Percentiles rank a stretch among this genome's conserved stretches.
Evolutionary conservation across 2,797 vertebrate species (phyloP).

Genomic region (Otus scops): DNA sequence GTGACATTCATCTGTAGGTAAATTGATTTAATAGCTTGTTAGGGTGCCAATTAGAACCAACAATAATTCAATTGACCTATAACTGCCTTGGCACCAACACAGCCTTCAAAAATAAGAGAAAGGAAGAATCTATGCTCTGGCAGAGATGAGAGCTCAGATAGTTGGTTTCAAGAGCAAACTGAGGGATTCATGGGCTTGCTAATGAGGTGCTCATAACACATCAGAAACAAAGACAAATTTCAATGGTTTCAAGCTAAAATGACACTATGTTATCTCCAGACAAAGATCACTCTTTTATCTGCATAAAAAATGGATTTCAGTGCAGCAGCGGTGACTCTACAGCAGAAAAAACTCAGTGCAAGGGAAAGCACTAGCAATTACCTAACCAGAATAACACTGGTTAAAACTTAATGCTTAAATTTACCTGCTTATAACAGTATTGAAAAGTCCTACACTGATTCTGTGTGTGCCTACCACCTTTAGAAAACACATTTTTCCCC

Average conservation of each 20-base stretch:
- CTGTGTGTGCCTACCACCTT: neutral
- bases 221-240: conserved; percentile 59
- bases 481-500: neutral
- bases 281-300: conserved; percentile 55
- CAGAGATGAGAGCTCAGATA: conserved; percentile 48
- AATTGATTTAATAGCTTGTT: conserved; percentile 68
- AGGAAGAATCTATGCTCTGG: conserved; percentile 19
- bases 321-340: neutral
- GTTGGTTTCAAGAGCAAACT: conserved; percentile 32
- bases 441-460: neutral
- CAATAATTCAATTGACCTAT: conserved; percentile 71
- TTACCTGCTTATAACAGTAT: neutral
- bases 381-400: neutral
- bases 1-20: conserved; percentile 61
- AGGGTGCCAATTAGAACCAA: conserved; percentile 66
- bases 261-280: conserved; percentile 43
- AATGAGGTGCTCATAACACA: conserved; percentile 55
- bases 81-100: conserved; percentile 58
- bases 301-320: conserved; percentile 37
- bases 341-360: neutral
- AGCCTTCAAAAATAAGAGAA: conserved; percentile 52
- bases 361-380: conserved; percentile 1
- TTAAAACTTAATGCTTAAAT: neutral
- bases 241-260: conserved; percentile 55
- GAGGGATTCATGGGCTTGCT: conserved; percentile 36